These are phyloP conservation scores for Proteles cristata DNA, from an alignment of 2,113 vertebrate species.

Conservation along the genomic window DNA sequence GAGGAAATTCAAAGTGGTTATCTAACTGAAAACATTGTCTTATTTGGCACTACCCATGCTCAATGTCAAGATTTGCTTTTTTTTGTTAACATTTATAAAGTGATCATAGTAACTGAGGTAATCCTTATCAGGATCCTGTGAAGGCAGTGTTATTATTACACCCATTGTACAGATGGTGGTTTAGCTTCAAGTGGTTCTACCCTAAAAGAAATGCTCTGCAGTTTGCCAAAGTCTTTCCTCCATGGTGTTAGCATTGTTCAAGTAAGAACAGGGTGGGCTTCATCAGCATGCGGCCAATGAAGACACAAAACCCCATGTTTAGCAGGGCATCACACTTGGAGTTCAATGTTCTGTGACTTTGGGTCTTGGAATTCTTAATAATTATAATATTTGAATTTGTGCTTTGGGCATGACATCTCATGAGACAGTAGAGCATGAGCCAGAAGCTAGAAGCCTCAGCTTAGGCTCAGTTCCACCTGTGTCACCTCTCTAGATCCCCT, in stretches of 20 bases:
- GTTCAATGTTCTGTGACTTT: background rate
- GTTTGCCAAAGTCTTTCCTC: background rate
- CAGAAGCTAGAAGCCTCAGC: background rate
- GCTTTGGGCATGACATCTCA: background rate
- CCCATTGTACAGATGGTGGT: background rate
- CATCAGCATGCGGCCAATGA: no score
- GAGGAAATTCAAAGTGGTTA: conserved; percentile 46
- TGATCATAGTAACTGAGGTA: background rate
- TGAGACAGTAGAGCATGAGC: background rate
- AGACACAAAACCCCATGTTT: background rate
- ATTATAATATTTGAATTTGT: conserved; percentile 29
- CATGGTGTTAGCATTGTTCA: background rate
- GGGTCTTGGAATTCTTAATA: background rate
- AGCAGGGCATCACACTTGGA: background rate
- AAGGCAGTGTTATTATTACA: background rate
- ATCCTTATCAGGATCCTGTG: background rate
- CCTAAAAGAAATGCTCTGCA: background rate
- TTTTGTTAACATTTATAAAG: background rate
- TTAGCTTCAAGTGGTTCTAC: background rate
- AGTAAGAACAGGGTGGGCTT: background rate
- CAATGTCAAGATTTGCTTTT: conserved; percentile 5
- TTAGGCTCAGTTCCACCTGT: background rate
- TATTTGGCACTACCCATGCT: background rate
- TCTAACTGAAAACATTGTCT: conserved; percentile 8
- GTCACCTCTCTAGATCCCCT: background rate